Evolutionary conservation across 2,113 vertebrate species (phyloP).

Genomic region (Nerophis ophidion): DNA sequence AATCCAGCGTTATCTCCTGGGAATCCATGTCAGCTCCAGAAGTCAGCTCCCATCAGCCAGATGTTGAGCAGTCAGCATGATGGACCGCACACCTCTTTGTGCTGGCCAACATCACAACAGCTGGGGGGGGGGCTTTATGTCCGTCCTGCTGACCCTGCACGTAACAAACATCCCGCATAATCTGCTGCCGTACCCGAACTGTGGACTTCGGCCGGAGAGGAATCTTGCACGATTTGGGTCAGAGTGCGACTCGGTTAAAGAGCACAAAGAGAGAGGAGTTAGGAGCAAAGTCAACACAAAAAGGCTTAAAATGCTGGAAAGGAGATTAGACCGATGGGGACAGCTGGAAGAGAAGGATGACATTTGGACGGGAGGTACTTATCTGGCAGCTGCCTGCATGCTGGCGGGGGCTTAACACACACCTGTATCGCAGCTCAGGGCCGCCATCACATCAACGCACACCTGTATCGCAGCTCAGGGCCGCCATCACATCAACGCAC

Average conservation of each 20-base stretch:
- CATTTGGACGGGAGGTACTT: slow-evolving; percentile 67
- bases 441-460: slow-evolving; percentile 65
- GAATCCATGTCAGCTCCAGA: slow-evolving; percentile 69
- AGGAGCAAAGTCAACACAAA: slow-evolving; percentile 67
- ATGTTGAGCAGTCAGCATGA: slow-evolving; percentile 70
- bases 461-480: too few species aligned
- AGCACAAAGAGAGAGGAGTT: slow-evolving; percentile 52
- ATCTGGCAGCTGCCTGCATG: slow-evolving; percentile 61
- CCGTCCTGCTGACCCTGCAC: slow-evolving; percentile 25
- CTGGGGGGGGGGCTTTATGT: slow-evolving; percentile 47
- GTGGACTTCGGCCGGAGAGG: slow-evolving; percentile 9
- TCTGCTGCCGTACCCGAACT: slow-evolving; percentile 16
- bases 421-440: slow-evolving; percentile 60
- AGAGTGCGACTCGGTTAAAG: slow-evolving; percentile 47
- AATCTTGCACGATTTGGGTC: slow-evolving; percentile 54
- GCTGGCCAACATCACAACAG: slow-evolving; percentile 52
- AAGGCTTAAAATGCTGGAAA: slow-evolving; percentile 69
- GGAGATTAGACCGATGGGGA: slow-evolving; percentile 72
- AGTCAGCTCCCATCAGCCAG: slow-evolving; percentile 68
- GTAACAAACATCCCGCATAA: slow-evolving; percentile 28
- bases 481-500: too few species aligned
- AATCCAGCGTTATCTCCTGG: slow-evolving; percentile 69
- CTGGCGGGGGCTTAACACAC: slow-evolving; percentile 66
- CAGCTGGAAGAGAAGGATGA: slow-evolving; percentile 66
- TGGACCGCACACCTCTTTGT: slow-evolving; percentile 50